A percentile compares a stretch with the other conserved stretches of the same genome.
phyloP scores from a whole-genome alignment of 2,797 vertebrate species.

The Paedocypris micromegethes region DNA sequence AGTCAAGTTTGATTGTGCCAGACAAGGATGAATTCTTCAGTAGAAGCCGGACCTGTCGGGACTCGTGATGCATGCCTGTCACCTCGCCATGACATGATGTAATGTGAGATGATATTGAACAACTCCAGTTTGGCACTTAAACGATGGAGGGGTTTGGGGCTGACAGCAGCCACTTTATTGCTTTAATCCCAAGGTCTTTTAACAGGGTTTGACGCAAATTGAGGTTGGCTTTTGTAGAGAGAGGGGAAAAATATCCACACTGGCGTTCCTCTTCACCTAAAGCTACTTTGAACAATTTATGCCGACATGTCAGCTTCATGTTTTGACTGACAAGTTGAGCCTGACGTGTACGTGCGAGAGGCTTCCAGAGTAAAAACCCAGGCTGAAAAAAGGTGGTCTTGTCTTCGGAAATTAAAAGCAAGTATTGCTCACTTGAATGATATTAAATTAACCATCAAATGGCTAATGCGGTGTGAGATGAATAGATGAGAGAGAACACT shows the following conservation, averaged over 20 bases:
- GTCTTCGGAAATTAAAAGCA: conserved; percentile 52
- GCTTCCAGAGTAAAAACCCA: conserved; percentile 45
- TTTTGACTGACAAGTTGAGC: conserved; percentile 76
- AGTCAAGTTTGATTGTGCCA: conserved; percentile 82
- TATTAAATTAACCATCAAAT: conserved; percentile 47
- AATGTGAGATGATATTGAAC: conserved; percentile 98
- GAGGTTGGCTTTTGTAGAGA: conserved; percentile 86
- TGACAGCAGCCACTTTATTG: conserved; percentile 97
- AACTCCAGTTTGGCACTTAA: conserved; percentile 89
- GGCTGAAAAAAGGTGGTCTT: conserved; percentile 63
- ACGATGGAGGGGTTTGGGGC: conserved; percentile 86
- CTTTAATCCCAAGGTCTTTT: conserved; percentile 96
- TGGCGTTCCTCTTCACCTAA: conserved; percentile 76
- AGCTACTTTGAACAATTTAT: conserved; percentile 84
- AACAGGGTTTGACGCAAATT: conserved; percentile 97
- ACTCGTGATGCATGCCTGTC: conserved; percentile 83
- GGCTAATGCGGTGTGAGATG: conserved; percentile 49
- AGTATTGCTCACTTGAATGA: conserved; percentile 42
- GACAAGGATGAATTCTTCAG: conserved; percentile 85
- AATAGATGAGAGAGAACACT: conserved; percentile 54
- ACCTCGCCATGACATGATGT: conserved; percentile 85
- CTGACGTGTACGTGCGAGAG: conserved; percentile 10
- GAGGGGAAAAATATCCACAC: conserved; percentile 62
- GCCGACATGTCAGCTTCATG: conserved; percentile 72
- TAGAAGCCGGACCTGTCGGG: conserved; percentile 90